Conservation (phyloP, 2,113 vertebrate genomes). For the Raja brachyura region DNA sequence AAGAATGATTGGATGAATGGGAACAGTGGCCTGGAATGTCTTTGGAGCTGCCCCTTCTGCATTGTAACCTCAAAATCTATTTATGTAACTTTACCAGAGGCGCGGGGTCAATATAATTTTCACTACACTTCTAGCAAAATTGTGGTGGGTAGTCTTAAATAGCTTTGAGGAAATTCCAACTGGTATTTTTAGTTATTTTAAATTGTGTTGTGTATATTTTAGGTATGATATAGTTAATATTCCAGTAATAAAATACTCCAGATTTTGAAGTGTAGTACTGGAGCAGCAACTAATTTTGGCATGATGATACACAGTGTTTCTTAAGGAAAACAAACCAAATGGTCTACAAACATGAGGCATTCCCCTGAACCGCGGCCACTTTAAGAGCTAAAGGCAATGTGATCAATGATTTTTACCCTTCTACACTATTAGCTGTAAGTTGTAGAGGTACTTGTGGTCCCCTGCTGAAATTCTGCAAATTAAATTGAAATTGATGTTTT, state of each 20-base stretch:
- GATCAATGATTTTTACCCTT: not conserved
- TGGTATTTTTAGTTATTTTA: not conserved
- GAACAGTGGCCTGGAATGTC: not conserved
- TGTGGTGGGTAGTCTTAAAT: not conserved
- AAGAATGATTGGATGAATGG: not conserved
- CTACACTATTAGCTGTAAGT: not conserved
- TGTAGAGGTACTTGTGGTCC: not conserved
- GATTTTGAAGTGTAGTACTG: not conserved
- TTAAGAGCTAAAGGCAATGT: not conserved
- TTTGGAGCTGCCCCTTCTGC: not conserved
- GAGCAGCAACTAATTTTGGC: not conserved
- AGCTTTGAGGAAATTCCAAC: not conserved
- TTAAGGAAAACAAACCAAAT: not conserved
- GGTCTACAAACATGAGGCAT: not conserved
- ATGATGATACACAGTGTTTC: too few species aligned
- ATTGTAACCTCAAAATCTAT: not conserved
- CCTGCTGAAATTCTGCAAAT: constrained; percentile 13
- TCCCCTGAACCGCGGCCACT: not conserved
- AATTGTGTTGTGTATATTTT: not conserved
- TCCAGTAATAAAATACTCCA: not conserved
- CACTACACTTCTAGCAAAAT: not conserved
- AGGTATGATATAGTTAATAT: not conserved
- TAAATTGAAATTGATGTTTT: constrained; percentile 21
- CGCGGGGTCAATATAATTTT: not conserved
- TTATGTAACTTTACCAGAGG: not conserved